phyloP scores from a whole-genome alignment of 1,140 invertebrate species.

The Drosophila equinoxialis region DNA sequence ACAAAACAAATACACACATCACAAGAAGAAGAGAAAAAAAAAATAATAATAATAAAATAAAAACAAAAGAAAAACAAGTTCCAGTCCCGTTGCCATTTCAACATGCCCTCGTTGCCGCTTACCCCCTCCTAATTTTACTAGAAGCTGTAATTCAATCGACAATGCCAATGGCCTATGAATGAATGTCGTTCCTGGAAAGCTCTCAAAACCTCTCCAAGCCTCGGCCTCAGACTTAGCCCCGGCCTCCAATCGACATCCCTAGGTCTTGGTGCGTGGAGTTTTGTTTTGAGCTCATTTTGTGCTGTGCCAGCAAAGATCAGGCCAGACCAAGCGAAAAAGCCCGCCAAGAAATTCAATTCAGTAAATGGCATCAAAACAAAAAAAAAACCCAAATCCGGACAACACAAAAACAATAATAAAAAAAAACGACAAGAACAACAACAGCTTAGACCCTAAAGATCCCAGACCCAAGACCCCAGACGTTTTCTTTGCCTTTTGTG shows the following conservation, averaged over 20 bases:
- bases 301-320: constrained; percentile 57
- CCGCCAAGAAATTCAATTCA: constrained; percentile 56
- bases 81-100: constrained; percentile 6
- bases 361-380: constrained; percentile 47
- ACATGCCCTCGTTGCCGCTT: neutral
- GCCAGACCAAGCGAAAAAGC: constrained; percentile 16
- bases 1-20: constrained; percentile 29
- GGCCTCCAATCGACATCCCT: neutral
- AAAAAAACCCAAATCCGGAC: constrained; percentile 49
- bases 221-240: constrained; percentile 13
- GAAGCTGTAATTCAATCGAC: constrained; percentile 69
- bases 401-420: constrained; percentile 16
- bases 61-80: constrained; percentile 13
- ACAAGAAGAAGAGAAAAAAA: neutral
- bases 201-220: constrained; percentile 8
- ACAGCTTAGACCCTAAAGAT: constrained; percentile 14
- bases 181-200: constrained; percentile 64
- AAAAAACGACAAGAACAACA: constrained; percentile 14
- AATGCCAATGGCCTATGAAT: constrained; percentile 59
- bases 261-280: constrained; percentile 55
- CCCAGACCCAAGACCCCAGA: constrained; percentile 24
- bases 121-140: neutral
- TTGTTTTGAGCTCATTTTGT: constrained; percentile 44
- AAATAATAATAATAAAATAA: constrained; percentile 1
- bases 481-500: constrained; percentile 15